Percentiles rank a stretch among this genome's conserved stretches.
phyloP scores from a whole-genome alignment of 92 coral and sea anemone species.

The Actinostola sp. region DNA sequence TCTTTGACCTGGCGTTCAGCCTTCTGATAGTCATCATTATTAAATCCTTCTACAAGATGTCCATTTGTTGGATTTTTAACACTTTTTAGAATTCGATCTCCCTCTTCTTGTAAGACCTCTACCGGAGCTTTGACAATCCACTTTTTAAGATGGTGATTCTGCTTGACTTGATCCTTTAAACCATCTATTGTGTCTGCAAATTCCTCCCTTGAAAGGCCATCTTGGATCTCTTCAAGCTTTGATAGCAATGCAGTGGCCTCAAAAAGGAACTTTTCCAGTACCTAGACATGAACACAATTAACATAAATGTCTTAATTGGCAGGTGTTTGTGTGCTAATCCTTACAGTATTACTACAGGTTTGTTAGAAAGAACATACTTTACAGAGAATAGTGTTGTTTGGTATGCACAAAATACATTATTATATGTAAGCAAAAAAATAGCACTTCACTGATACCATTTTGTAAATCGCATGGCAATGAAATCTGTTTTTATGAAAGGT shows the following conservation, averaged over 20 bases:
- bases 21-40: slow-evolving; percentile 70
- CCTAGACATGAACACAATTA: slow-evolving; percentile 57
- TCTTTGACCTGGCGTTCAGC: slow-evolving; percentile 83
- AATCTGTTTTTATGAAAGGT: too few species aligned
- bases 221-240: slow-evolving; percentile 95
- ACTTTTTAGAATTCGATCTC: slow-evolving; percentile 74
- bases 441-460: too few species aligned
- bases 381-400: too few species aligned
- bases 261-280: slow-evolving; percentile 94
- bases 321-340: too few species aligned
- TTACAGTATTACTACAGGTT: too few species aligned
- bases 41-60: slow-evolving; percentile 71
- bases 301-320: too few species aligned
- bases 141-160: slow-evolving; percentile 94
- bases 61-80: slow-evolving; percentile 72
- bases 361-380: too few species aligned
- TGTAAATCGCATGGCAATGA: too few species aligned
- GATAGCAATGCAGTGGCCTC: slow-evolving; percentile 96
- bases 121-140: slow-evolving; percentile 99
- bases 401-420: too few species aligned
- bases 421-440: too few species aligned
- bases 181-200: slow-evolving; percentile 86
- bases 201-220: slow-evolving; percentile 83
- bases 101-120: slow-evolving; percentile 90
- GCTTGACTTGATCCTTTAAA: slow-evolving; percentile 87